A percentile compares a stretch with the other conserved stretches of the same genome.
These are phyloP conservation scores for Rafetus swinhoei DNA, from an alignment of 2,113 vertebrate genomes.

Conservation along the genomic window DNA sequence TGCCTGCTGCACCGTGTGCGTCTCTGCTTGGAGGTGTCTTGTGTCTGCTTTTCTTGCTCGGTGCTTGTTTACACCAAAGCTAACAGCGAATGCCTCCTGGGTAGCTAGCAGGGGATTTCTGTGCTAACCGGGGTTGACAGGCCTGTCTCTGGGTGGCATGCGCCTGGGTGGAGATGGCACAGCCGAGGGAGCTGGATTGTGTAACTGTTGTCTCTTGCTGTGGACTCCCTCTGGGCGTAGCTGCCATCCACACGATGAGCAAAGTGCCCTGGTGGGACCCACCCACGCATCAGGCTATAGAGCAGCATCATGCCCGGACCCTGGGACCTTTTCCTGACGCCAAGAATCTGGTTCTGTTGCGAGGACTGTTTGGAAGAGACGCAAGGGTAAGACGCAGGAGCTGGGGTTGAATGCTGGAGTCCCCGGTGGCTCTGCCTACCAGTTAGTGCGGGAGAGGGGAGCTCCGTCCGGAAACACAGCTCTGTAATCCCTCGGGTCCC, in stretches of 20 bases:
- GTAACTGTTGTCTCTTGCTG: rapidly evolving
- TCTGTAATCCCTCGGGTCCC: not conserved
- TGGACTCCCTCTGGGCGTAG: rapidly evolving
- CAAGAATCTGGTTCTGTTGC: not conserved
- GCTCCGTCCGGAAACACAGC: not conserved
- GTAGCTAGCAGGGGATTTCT: not conserved
- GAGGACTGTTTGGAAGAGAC: not conserved
- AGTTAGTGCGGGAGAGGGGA: not conserved
- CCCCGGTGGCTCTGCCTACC: not conserved
- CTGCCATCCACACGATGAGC: rapidly evolving
- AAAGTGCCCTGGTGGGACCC: not conserved
- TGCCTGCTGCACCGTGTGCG: rapidly evolving
- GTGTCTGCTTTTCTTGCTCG: rapidly evolving
- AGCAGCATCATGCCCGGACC: not conserved
- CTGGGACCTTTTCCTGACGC: not conserved
- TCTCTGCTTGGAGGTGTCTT: rapidly evolving
- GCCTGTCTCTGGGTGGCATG: not conserved
- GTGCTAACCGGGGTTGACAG: constrained; percentile 53
- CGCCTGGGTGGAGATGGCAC: not conserved
- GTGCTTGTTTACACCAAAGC: not conserved
- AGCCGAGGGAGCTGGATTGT: not conserved
- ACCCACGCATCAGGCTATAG: rapidly evolving
- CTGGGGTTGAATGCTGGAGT: too few relatives aligned
- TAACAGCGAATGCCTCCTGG: rapidly evolving
- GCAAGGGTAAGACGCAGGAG: not conserved